A percentile compares a stretch with the other conserved stretches of the same genome.
Evolutionary conservation across 2,797 vertebrate species (phyloP).

Genomic region (Petrocephalus schoutedeni): DNA sequence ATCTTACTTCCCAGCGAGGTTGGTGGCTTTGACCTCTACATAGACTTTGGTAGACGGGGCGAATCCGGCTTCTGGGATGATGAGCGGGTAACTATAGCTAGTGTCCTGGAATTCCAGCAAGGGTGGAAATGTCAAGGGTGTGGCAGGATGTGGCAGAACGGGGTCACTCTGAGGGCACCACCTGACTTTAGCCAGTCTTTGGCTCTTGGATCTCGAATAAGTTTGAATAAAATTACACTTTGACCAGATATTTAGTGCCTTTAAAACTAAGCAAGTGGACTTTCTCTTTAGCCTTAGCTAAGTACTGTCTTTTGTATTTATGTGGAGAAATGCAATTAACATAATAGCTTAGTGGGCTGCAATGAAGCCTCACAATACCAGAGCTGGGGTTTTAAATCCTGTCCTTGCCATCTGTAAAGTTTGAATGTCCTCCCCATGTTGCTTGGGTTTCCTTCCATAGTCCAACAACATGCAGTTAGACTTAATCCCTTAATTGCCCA

Average conservation of each 20-base stretch:
- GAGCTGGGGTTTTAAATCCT: not conserved
- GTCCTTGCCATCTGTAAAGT: too few relatives aligned
- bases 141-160: not conserved
- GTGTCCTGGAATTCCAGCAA: slow-evolving; percentile 46
- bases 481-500: not conserved
- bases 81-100: slow-evolving; percentile 41
- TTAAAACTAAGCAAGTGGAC: not conserved
- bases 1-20: slow-evolving; percentile 69
- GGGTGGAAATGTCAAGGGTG: not conserved
- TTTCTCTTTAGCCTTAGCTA: not conserved
- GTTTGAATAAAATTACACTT: not conserved
- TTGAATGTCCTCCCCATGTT: not conserved
- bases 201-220: not conserved
- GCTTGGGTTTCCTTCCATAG: not conserved
- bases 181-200: not conserved
- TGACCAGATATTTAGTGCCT: not conserved
- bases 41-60: slow-evolving; percentile 52
- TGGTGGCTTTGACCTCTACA: slow-evolving; percentile 62
- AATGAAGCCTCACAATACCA: not conserved
- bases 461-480: not conserved
- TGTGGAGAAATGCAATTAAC: not conserved
- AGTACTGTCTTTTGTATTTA: not conserved
- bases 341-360: not conserved
- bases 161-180: not conserved
- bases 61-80: slow-evolving; percentile 53